phyloP scores from a whole-genome alignment of 2,888 invertebrate species.

The Cantharis rustica region DNA sequence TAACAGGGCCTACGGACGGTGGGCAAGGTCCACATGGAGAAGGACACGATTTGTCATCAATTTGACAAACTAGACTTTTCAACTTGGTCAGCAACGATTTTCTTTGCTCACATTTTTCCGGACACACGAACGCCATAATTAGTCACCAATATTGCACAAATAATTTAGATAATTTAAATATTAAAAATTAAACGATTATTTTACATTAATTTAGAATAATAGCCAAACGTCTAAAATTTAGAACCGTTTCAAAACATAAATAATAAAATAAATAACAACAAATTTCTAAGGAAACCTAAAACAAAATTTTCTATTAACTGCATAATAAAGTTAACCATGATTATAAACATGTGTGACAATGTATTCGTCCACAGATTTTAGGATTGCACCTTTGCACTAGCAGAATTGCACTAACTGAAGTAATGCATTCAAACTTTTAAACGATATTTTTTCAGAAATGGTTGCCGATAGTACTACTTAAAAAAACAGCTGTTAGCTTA shows the following conservation, averaged over 20 bases:
- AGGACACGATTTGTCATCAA: slow-evolving; percentile 42
- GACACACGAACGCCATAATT: slow-evolving; percentile 31
- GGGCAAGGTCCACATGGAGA: slow-evolving; percentile 53
- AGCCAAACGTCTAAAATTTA: slow-evolving; percentile 28
- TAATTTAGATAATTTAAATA: not conserved
- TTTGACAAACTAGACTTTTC: slow-evolving; percentile 47
- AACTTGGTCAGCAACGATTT: slow-evolving; percentile 46
- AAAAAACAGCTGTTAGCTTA: too few species aligned
- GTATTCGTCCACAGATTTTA: too few species aligned
- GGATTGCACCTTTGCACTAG: too few species aligned
- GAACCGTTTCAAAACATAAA: slow-evolving; percentile 6
- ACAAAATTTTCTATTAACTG: not conserved
- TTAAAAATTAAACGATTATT: slow-evolving; percentile 8
- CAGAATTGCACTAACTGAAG: too few species aligned
- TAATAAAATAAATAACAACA: not conserved
- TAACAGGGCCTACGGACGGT: slow-evolving; percentile 50
- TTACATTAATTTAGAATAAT: slow-evolving; percentile 30
- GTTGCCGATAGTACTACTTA: too few species aligned
- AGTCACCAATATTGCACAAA: not conserved
- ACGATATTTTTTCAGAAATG: too few species aligned
- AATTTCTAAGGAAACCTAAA: not conserved
- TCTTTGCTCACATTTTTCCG: slow-evolving; percentile 40
- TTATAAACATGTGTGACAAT: too few species aligned
- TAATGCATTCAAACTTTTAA: too few species aligned
- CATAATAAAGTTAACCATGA: not conserved